Base-by-base conservation (phyloP, 2,888 invertebrate genomes). In the Amiota minor region DNA sequence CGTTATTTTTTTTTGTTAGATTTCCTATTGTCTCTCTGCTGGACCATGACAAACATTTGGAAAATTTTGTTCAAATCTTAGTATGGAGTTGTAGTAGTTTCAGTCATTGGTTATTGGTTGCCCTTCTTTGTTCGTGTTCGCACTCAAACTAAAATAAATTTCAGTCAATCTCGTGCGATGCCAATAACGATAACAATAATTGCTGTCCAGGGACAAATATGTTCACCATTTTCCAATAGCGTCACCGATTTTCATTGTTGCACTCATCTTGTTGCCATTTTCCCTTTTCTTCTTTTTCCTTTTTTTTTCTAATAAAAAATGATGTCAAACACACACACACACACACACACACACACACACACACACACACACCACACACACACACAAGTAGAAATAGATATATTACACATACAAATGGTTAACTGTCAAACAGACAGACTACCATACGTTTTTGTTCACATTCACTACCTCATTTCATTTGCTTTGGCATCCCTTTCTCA, bases 141-240 rank as follows among this genome's bases (percentile, higher is more conserved):
- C 81, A 79, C 81, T 84, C 86, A 80, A 85, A 72, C 78, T 77
- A 79, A 83, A 83, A 83, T 86, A 83, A 83, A 83, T 86, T 83
- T 81, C 80, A 78, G 79, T 83, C 81, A 83, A 83, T 81, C 85
- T 86, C 81, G 79, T 76, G 74, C 81, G 83, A 83, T 86, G 83
- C 83, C 83, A 83, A 86, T 86, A 83, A 86, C 83, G 83, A 83
- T 83, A 83, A 86, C 83, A 83, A 83, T 83, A 83, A 83, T 83
- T 83, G 83, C 86, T 77, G 86, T 81, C 83, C 86, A 86, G 83
- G 83, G 83, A 83, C 85, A 86, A 86, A 83, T 86, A 83, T 83
- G 83, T 83, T 83, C 80, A 79, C 86, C 85, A 86, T 84, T 83
- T 86, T 83, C 81, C 83, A 86, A 83, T 84, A 83, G 86, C 86